Base-by-base conservation (phyloP, 1,140 invertebrate genomes). In the Brachystomella parvula region DNA sequence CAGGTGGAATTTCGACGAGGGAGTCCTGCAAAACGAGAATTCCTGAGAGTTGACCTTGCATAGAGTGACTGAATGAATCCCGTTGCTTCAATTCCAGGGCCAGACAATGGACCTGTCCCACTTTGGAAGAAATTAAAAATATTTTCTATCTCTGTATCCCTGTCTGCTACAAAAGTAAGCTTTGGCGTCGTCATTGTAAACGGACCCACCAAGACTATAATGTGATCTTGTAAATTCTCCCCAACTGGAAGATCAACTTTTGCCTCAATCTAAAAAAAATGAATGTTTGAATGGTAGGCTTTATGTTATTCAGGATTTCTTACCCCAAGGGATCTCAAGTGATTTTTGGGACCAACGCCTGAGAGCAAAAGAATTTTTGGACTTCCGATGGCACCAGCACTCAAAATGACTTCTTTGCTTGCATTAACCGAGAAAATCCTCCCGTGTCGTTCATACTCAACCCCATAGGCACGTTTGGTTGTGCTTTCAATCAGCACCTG, bases 181-280 rank as follows among this genome's bases (percentile, higher is more conserved):
- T 53, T 53, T 1, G 21, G 68, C 19, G 59, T 53, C n/a, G 61
- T 60, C 1, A 71, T 28, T 24, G 56, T 60, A 30, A 71, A 68
- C n/a, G 69, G 66, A 2, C 69, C 66, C 12, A 68, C 63, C 17
- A 65, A n/a, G 29, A 47, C 61, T 2, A 75, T 66, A 1, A 68
- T 62, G 33, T 80, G 80, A 64, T 81, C 80, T 65, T 80, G 89
- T 3, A 94, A 78, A 79, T 93, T 93, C 64, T 82, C 75, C 0
- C 91, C 91, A 0, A 94, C 90, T 0, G 89, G 85, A 33, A 85
- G 53, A 64, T 87, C 77, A 1, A 81, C 74, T 2, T 53, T 61
- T 26, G 65, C n/a, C 1, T 32, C 2, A 33, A 71, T 67, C 69
- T 71, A 32, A 24, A 61, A 61, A 30, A n/a, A 21, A 3, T 9